Conservation (phyloP, 2,888 invertebrate genomes). For the Incurvaria masculella region DNA sequence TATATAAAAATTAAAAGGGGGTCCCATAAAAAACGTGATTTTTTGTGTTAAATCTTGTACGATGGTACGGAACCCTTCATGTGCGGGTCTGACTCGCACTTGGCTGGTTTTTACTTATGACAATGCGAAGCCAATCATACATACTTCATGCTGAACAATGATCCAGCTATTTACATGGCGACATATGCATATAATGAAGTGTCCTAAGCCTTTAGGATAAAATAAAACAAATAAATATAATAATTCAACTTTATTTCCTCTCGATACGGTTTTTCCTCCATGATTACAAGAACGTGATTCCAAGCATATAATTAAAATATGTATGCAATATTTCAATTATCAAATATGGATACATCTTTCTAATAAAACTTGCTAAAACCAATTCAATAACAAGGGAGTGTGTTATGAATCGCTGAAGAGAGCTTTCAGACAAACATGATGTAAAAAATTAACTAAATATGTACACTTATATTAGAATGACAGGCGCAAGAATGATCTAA, state of each 20-base stretch:
- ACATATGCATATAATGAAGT: no score
- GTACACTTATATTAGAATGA: background rate
- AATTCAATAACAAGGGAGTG: background rate
- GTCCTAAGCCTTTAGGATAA: no score
- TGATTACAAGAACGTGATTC: background rate
- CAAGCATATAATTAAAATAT: background rate
- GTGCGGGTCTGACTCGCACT: no score
- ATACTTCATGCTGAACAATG: no score
- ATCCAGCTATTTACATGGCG: no score
- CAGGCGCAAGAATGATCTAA: background rate
- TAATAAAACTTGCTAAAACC: background rate
- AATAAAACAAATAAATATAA: background rate
- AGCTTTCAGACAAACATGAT: background rate
- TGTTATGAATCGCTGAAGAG: background rate
- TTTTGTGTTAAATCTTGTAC: no score
- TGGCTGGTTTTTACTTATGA: no score
- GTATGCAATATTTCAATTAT: background rate
- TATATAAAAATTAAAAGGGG: no score
- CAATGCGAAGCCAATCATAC: no score
- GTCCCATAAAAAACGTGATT: no score
- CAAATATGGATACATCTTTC: background rate
- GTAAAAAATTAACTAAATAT: background rate
- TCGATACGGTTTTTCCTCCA: background rate
- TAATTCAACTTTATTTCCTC: background rate
- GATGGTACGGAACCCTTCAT: no score